Evolutionary conservation across 2,113 vertebrate species (phyloP), one percentile per base, ranked within the genome.

Genomic region (Butastur rufipennis): DNA sequence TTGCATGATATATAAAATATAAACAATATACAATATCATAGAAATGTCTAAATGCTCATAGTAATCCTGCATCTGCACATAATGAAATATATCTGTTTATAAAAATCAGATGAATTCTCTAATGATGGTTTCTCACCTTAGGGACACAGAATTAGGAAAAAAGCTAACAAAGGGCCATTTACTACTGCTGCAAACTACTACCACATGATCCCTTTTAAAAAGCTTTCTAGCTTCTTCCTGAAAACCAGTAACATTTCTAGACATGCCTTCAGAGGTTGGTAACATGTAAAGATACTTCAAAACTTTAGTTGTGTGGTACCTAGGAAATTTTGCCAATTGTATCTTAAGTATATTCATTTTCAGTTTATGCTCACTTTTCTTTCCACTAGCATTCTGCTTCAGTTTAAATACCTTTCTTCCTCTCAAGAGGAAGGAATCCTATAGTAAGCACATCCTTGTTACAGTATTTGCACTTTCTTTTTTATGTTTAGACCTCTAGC

Each of bases 181-280:
- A 45, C 3, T 56, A 42, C 19, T 56, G 6, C 7, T 59, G 31
- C n/a, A 58, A 55, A 55, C 23, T 81, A 16, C 18, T 61, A 31
- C 2, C 10, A 36, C 31, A 23, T 48, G 26, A 31, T 11, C 1
- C 3, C 2, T 62, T 75, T 75, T 23, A 6, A 0, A 43, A 83
- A 77, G 29, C 3, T 38, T 38, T 77, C 27, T n/a, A 25, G 4
- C 23, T 84, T 77, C 52, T 77, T 84, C 22, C 23, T 68, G n/a
- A 53, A 72, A 77, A 48, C 1, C 21, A 58, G 9, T 56, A 83
- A 31, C 20, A 20, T 81, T 79, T 90, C 34, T 34, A 67, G 20
- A 62, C 15, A 38, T 25, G 7, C 4, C 7, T 81, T 72, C 53
- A 81, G 31, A 90, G 15, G 3, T 6, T 72, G 8, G 11, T n/a